phyloP scores from a whole-genome alignment of 2,797 vertebrate genomes.

The Enteromius paludinosus region DNA sequence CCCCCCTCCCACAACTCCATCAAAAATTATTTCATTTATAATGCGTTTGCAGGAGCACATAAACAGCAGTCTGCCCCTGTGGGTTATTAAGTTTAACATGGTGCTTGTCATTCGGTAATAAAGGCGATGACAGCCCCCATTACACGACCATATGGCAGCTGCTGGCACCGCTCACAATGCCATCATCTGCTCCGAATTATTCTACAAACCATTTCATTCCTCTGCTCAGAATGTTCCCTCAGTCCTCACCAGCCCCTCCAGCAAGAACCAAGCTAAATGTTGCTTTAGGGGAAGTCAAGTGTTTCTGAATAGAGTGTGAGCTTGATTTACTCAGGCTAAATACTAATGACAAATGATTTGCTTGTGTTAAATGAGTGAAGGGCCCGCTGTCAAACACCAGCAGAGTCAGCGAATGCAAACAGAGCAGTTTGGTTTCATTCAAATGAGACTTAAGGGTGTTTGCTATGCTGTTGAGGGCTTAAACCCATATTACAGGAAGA shows the following conservation, averaged over 20 bases:
- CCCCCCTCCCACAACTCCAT: conserved; percentile 38
- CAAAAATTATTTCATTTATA: conserved; percentile 58
- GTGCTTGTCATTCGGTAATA: conserved; percentile 82
- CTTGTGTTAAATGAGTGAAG: conserved; percentile 38
- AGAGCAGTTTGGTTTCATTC: conserved; percentile 11
- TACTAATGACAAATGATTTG: conserved; percentile 48
- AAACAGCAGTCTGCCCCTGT: conserved; percentile 62
- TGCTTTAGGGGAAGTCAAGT: conserved; percentile 40
- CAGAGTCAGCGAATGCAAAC: background rate
- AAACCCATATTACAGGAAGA: background rate
- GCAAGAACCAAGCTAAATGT: conserved; percentile 27
- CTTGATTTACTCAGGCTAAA: conserved; percentile 30
- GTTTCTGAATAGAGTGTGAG: conserved; percentile 15
- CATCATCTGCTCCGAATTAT: conserved; percentile 81
- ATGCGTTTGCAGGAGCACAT: conserved; percentile 46
- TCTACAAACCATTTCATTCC: conserved; percentile 75
- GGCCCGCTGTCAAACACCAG: conserved; percentile 10
- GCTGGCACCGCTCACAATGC: conserved; percentile 67
- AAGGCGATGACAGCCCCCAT: conserved; percentile 81
- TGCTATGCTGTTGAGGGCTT: background rate
- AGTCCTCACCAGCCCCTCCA: conserved; percentile 38
- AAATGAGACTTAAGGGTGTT: conserved; percentile 4
- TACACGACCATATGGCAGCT: conserved; percentile 81
- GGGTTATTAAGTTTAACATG: conserved; percentile 81
- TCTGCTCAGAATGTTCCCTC: conserved; percentile 67